Conservation (phyloP, 2,888 invertebrate species). For the Mystacides longicornis region DNA sequence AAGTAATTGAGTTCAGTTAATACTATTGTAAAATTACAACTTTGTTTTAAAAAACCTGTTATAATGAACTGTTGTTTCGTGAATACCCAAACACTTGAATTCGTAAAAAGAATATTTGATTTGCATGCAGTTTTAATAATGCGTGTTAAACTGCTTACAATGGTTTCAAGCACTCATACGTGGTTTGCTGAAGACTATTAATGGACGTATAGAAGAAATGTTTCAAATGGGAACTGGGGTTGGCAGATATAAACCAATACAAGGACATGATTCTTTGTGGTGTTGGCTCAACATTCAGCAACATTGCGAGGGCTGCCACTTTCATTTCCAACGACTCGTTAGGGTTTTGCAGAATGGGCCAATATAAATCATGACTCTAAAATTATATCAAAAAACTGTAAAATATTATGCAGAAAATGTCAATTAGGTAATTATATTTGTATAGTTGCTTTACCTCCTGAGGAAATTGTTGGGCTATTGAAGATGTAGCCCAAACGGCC, state of each 20-base stretch:
- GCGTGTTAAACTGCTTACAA: too few relatives aligned
- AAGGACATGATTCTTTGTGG: slow-evolving; percentile 60
- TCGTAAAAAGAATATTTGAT: too few relatives aligned
- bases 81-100: too few relatives aligned
- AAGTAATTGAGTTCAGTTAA: too few relatives aligned
- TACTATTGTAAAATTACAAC: too few relatives aligned
- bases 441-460: slow-evolving; percentile 36
- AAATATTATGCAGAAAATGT: background rate
- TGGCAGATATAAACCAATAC: slow-evolving; percentile 58
- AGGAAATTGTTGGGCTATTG: slow-evolving; percentile 43
- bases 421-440: background rate
- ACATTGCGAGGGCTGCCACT: slow-evolving; percentile 56
- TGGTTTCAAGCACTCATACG: slow-evolving; percentile 58
- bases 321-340: slow-evolving; percentile 60
- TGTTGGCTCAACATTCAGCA: slow-evolving; percentile 57
- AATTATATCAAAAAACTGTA: background rate
- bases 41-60: too few relatives aligned
- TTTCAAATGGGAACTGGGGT: slow-evolving; percentile 56
- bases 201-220: slow-evolving; percentile 66
- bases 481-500: slow-evolving; percentile 56
- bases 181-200: slow-evolving; percentile 58
- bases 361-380: slow-evolving; percentile 43
- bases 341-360: slow-evolving; percentile 62
- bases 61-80: too few relatives aligned
- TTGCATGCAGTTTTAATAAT: too few relatives aligned